Base-by-base conservation (phyloP, 2,113 vertebrate genomes). In the Oncorhynchus nerka region DNA sequence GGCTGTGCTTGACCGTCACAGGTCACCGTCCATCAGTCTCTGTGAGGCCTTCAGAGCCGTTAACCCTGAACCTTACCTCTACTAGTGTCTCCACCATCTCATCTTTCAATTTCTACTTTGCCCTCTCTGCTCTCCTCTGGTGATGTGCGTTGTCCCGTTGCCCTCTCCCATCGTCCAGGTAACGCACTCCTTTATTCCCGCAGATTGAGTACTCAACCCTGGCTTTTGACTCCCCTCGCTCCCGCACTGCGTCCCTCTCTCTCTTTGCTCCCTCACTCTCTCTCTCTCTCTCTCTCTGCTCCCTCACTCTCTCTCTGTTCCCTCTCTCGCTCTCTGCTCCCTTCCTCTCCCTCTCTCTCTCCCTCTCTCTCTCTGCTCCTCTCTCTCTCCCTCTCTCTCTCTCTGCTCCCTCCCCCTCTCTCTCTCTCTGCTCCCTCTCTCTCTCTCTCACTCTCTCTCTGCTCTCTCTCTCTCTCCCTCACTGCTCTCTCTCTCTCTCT, bases 81-180 rank as follows among this genome's bases (percentile, higher is more conserved):
- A 89, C 87, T 88, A 86, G 79, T 75, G 86, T 20, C n/a, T 61
- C 59, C 59, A 22, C 82, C 68, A 73, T 75, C 81, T 86, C 89
- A 82, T 92, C 84, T 85, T 89, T 90, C 88, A 89, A 87, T 85
- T 83, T 81, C 77, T 45, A 57, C 83, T 5, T 75, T 89, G 86
- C 81, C 87, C 86, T 92, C 85, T 86, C 72, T 73, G 66, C 74
- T 80, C 79, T 76, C 76, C 73, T 87, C 78, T 71, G 81, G 73
- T 64, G 28, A 59, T 75, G 83, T 81, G 85, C 88, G 88, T 90
- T 89, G 88, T 88, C 82, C 83, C 24, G 20, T 55, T 71, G 79
- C 77, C 87, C 82, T 83, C 74, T 2, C 57, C 80, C 76, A 85
- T 85, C 87, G 84, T 72, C 85, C 77, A 82, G 73, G 78, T 61